phyloP scores from a whole-genome alignment of 2,797 vertebrate species.

The Typhlichthys subterraneus region DNA sequence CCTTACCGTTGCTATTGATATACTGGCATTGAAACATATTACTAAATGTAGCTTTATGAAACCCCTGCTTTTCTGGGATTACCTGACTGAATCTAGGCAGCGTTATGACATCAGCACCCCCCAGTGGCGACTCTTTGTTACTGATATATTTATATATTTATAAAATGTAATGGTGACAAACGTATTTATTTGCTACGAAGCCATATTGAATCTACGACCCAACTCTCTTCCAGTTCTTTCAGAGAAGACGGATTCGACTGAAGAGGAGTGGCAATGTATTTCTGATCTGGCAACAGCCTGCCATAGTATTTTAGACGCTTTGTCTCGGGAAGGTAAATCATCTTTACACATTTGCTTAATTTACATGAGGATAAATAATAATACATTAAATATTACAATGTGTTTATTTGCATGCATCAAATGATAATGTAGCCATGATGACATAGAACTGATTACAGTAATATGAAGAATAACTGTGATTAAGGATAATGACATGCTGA shows the following conservation, averaged over 20 bases:
- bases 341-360: not conserved
- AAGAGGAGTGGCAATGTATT: slow-evolving; percentile 92
- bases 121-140: slow-evolving; percentile 57
- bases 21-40: not conserved
- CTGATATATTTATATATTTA: slow-evolving; percentile 14
- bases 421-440: not conserved
- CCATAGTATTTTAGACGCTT: slow-evolving; percentile 86
- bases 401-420: not conserved
- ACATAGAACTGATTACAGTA: not conserved
- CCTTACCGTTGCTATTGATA: not conserved
- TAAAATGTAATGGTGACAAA: not conserved
- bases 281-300: slow-evolving; percentile 87
- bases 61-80: not conserved
- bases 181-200: not conserved
- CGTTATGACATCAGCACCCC: slow-evolving; percentile 48
- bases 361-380: not conserved
- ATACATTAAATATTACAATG: no score
- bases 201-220: not conserved
- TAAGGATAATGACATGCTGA: no score
- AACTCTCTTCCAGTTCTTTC: slow-evolving; percentile 78
- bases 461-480: no score
- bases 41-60: slow-evolving; percentile 8
- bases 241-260: slow-evolving; percentile 82
- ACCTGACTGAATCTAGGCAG: not conserved
- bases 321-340: slow-evolving; percentile 85